Percentiles rank a stretch among this genome's conserved stretches.
These are phyloP conservation scores for Glossophaga mutica DNA, from an alignment of 2,797 vertebrate species.

Conservation along the genomic window DNA sequence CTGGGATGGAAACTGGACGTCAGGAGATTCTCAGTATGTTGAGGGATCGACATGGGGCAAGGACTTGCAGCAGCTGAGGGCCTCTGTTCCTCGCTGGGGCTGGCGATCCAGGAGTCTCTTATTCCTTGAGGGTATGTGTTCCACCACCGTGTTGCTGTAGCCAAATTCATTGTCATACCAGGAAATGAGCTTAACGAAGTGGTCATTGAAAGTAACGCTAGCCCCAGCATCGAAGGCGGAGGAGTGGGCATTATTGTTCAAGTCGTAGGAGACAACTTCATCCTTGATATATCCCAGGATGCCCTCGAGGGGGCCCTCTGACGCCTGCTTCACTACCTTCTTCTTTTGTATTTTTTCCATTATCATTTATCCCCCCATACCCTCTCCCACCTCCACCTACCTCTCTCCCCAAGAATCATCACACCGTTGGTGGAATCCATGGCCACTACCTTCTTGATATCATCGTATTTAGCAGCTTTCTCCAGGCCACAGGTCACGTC, in stretches of 20 bases:
- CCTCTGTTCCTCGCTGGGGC: no score
- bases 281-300: neutral
- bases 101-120: neutral
- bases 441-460: neutral
- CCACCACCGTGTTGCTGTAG: neutral
- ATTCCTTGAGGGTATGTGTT: neutral
- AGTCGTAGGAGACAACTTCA: neutral
- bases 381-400: neutral
- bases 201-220: neutral
- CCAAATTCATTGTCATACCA: neutral
- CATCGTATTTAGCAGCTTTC: neutral
- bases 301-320: no score
- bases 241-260: neutral
- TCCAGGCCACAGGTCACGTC: neutral
- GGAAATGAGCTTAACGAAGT: neutral
- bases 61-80: neutral
- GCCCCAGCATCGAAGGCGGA: neutral
- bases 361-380: neutral
- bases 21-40: neutral
- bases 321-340: neutral
- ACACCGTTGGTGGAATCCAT: neutral
- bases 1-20: neutral
- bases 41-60: neutral
- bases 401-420: neutral
- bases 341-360: neutral